Evolutionary conservation across 2,113 vertebrate genomes (phyloP).

Genomic region (Corynorhinus townsendii): DNA sequence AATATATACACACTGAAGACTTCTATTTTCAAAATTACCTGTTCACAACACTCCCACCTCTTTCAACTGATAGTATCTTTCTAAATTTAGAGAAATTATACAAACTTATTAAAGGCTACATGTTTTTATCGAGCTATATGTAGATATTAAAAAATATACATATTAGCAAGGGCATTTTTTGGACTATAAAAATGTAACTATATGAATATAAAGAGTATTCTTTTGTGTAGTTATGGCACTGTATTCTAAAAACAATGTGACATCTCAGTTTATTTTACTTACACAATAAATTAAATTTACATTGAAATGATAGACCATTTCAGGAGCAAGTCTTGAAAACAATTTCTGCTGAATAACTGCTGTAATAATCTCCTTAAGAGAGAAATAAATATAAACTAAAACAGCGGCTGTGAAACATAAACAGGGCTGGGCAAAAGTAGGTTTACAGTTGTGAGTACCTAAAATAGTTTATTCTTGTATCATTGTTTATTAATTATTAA

Average conservation of each 20-base stretch:
- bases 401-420: conserved; percentile 39
- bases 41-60: background rate
- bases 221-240: conserved; percentile 33
- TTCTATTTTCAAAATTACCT: conserved; percentile 17
- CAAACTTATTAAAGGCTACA: conserved; percentile 25
- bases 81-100: conserved; percentile 38
- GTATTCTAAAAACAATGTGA: conserved; percentile 57
- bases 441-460: background rate
- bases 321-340: conserved; percentile 55
- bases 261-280: conserved; percentile 64
- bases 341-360: conserved; percentile 51
- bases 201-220: conserved; percentile 2
- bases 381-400: conserved; percentile 66
- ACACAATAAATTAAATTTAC: conserved; percentile 67
- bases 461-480: background rate
- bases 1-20: background rate
- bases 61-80: background rate
- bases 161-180: conserved; percentile 51
- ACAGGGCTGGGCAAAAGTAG: background rate
- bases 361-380: conserved; percentile 57
- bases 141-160: background rate
- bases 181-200: conserved; percentile 49
- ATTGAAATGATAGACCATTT: conserved; percentile 61
- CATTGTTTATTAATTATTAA: background rate
- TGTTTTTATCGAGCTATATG: background rate